Conservation (phyloP, 2,888 invertebrate genomes). For the Drosophila niveifrons region DNA sequence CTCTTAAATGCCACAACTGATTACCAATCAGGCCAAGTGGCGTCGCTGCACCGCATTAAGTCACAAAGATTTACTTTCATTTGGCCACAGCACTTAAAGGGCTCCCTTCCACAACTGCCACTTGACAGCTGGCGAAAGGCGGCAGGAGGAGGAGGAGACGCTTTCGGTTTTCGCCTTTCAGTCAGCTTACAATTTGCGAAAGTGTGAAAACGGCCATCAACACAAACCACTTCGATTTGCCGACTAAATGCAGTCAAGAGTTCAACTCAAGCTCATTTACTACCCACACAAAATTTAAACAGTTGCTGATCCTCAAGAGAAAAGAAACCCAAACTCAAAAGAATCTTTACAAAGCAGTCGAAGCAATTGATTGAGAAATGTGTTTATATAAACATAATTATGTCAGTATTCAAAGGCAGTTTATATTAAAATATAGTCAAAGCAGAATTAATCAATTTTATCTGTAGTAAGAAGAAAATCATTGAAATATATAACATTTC, state of each 20-base stretch:
- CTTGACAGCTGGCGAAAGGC: constrained; percentile 76
- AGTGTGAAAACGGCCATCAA: constrained; percentile 39
- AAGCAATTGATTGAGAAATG: not conserved
- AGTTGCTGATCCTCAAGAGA: not conserved
- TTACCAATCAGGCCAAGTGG: constrained; percentile 74
- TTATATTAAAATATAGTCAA: too few species aligned
- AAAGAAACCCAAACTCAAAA: constrained; percentile 17
- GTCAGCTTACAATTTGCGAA: constrained; percentile 35
- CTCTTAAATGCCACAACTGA: constrained; percentile 63
- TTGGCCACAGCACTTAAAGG: constrained; percentile 63
- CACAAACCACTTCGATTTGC: constrained; percentile 21
- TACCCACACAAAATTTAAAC: not conserved
- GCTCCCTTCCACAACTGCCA: constrained; percentile 44
- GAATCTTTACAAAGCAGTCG: constrained; percentile 11
- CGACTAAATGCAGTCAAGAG: constrained; percentile 7
- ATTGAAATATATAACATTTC: too few species aligned
- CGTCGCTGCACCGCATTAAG: constrained; percentile 47
- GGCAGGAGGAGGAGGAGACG: constrained; percentile 10
- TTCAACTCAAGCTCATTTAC: constrained; percentile 17
- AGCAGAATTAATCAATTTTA: too few species aligned
- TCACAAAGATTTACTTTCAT: constrained; percentile 73
- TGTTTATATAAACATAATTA: not conserved
- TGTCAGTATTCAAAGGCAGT: too few species aligned
- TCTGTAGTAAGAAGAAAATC: too few species aligned
- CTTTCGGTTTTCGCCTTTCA: constrained; percentile 4